Base-by-base conservation (phyloP, 1,140 invertebrate species). In the Lepidurus apus region DNA sequence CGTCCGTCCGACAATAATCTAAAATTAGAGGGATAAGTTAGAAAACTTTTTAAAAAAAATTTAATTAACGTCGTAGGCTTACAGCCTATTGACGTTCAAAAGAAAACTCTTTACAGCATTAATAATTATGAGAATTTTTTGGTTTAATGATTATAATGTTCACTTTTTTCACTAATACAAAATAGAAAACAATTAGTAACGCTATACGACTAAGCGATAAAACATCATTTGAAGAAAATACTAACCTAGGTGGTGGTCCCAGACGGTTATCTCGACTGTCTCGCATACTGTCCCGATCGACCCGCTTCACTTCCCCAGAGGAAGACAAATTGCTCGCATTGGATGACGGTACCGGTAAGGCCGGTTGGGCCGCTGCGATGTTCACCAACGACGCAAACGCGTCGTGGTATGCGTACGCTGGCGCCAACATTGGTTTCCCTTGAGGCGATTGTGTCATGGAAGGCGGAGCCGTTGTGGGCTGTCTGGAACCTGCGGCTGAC, bases 331-430 rank as follows among this genome's bases (percentile, higher is more conserved):
- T 17, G 13, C n/a, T 65, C 13, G 44, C 44, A 47, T 47, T 65
- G 8, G 43, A 45, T 81, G 89, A 87, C 0, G 94, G 94, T 73
- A 95, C 93, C 1, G 93, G 93, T 81, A 95, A 83, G 83, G 91
- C 93, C 0, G 92, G 92, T 82, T 94, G 93, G 81, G 93, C 90
- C 0, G 92, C 92, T 13, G 94, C 94, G 7, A 94, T 92, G 82
- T 96, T 93, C 1, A 95, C 94, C 42, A 96, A 86, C 74, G 92
- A 93, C 17, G 91, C 90, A 82, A 96, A 90, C 0, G 94, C 93
- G 84, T 95, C 94, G 82, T 95, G 90, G 78, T 73, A 45, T 17
- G 65, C 24, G 76, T 45, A 65, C 45, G 74, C 42, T 77, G 75
- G 43, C 74, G 78, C 74, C 42, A 45, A 10, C 73, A 47, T 43